Conservation (phyloP, 1,140 invertebrate genomes). For the Drosophila dunni region DNA sequence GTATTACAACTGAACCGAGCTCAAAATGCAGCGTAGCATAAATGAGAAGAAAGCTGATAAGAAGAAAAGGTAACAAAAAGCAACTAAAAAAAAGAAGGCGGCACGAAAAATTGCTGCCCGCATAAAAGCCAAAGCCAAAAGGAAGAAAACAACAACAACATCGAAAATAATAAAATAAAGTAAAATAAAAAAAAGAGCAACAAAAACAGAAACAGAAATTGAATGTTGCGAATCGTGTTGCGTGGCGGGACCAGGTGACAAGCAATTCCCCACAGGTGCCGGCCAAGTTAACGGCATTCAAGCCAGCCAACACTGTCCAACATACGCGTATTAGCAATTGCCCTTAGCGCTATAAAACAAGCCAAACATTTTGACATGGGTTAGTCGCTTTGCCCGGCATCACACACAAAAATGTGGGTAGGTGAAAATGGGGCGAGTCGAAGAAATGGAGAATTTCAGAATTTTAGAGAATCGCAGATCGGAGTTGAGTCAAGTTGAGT, state of each 20-base stretch:
- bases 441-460: background rate
- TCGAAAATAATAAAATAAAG: constrained; percentile 30
- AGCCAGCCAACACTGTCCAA: constrained; percentile 15
- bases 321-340: constrained; percentile 67
- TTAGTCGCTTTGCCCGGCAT: constrained; percentile 17
- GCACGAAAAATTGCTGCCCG: constrained; percentile 64
- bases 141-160: constrained; percentile 11
- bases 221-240: constrained; percentile 64
- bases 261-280: constrained; percentile 75
- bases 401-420: constrained; percentile 47
- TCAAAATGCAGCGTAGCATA: constrained; percentile 74
- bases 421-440: constrained; percentile 61
- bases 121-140: constrained; percentile 54
- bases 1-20: constrained; percentile 67
- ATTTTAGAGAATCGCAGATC: too few relatives aligned
- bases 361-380: constrained; percentile 79
- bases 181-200: constrained; percentile 35
- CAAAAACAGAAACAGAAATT: constrained; percentile 55
- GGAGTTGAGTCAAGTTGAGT: constrained; percentile 30
- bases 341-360: constrained; percentile 63
- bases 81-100: constrained; percentile 49
- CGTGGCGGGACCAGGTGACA: constrained; percentile 62
- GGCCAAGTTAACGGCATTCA: constrained; percentile 32
- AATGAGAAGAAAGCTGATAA: constrained; percentile 80
- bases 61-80: constrained; percentile 55